Percentiles rank a stretch among this genome's conserved stretches.
These are phyloP conservation scores for Philereme vetulata DNA, from an alignment of 2,888 invertebrate genomes.

Conservation along the genomic window DNA sequence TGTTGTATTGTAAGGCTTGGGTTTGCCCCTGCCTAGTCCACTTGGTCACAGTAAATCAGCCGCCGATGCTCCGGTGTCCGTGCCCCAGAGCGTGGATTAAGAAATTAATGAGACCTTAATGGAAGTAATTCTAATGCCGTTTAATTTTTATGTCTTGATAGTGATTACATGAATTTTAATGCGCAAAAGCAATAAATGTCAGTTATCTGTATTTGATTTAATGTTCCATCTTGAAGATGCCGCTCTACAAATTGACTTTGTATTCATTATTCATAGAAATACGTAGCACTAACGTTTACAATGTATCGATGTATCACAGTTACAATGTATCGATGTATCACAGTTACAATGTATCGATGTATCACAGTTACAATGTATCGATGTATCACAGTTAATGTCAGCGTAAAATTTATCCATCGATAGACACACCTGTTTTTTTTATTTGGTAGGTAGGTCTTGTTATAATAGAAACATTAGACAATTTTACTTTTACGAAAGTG, in stretches of 20 bases:
- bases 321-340: no score
- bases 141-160: conserved; percentile 67
- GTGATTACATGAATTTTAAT: conserved; percentile 74
- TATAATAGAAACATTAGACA: conserved; percentile 29
- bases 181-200: conserved; percentile 71
- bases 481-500: conserved; percentile 16
- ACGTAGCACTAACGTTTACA: conserved; percentile 47
- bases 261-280: conserved; percentile 55
- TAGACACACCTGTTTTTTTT: conserved; percentile 43
- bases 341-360: conserved; percentile 53
- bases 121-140: conserved; percentile 72
- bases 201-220: conserved; percentile 63
- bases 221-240: conserved; percentile 60
- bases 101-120: conserved; percentile 79
- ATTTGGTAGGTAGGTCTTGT: conserved; percentile 27
- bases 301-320: conserved; percentile 54
- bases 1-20: conserved; percentile 22
- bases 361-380: conserved; percentile 52
- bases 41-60: conserved; percentile 70
- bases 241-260: conserved; percentile 60
- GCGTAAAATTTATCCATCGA: conserved; percentile 50
- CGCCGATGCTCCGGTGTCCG: conserved; percentile 54
- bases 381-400: conserved; percentile 53
- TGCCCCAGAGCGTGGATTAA: conserved; percentile 75
- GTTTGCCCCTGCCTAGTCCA: conserved; percentile 45